Percentiles rank a stretch among this genome's conserved stretches.
Evolutionary conservation across 2,797 vertebrate genomes (phyloP).

Genomic region (Notamacropus eugenii): DNA sequence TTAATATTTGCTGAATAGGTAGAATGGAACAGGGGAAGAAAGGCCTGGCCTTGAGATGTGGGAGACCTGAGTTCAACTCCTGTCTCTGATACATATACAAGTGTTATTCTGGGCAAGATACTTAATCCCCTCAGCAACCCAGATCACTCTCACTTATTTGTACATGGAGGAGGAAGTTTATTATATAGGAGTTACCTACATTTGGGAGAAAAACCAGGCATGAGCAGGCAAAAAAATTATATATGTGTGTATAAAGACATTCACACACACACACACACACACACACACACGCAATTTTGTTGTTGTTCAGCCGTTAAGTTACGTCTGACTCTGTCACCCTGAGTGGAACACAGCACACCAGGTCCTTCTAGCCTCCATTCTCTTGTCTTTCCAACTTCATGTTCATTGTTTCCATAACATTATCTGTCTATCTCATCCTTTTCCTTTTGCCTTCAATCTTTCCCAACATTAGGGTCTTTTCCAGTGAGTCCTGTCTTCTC

Average conservation of each 20-base stretch:
- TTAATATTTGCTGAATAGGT: conserved; percentile 48
- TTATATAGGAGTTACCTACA: not conserved
- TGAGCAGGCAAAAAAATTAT: not conserved
- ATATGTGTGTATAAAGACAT: not conserved
- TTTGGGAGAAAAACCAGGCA: not conserved
- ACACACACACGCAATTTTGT: not conserved
- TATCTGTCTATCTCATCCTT: not conserved
- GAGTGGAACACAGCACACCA: not conserved
- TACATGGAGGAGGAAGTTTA: not conserved
- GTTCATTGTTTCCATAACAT: not conserved
- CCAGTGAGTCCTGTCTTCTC: not conserved
- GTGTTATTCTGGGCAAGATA: not conserved
- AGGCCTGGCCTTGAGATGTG: not conserved
- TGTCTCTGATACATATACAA: not conserved
- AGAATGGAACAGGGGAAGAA: not conserved
- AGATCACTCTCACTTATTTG: not conserved
- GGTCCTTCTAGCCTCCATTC: not conserved
- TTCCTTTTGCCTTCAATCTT: not conserved
- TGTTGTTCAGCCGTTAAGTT: not conserved
- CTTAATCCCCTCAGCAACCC: not conserved
- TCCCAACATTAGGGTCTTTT: not conserved
- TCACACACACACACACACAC: not conserved
- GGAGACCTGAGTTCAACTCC: not conserved
- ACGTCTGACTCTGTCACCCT: not conserved
- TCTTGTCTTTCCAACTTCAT: not conserved